Evolutionary conservation across 1,140 invertebrate species (phyloP).

Genomic region (Gonatopus flavifemur): DNA sequence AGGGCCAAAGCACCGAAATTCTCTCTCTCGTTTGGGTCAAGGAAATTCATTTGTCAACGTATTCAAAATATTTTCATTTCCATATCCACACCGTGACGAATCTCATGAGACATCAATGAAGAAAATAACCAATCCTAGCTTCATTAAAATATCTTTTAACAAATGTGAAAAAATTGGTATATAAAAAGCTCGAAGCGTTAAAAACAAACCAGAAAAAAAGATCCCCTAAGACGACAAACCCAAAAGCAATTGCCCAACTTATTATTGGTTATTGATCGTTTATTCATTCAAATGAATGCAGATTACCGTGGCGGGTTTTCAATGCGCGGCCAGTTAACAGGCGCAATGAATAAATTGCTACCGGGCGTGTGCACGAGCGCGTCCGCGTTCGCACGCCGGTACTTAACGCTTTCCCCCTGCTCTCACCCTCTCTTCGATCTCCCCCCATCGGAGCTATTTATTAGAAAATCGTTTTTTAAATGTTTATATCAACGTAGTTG

Average conservation of each 20-base stretch:
- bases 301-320: slow-evolving; percentile 55
- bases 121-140: no score
- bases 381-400: slow-evolving; percentile 50
- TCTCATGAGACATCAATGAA: no score
- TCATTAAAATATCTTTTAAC: no score
- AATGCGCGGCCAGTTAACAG: slow-evolving; percentile 54
- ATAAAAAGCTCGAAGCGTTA: not conserved
- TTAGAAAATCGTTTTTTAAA: no score
- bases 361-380: slow-evolving; percentile 48
- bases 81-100: no score
- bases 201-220: not conserved
- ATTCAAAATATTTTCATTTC: no score
- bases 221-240: slow-evolving; percentile 51
- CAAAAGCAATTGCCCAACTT: slow-evolving; percentile 50
- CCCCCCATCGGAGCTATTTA: no score
- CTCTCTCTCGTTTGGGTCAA: no score
- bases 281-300: slow-evolving; percentile 61
- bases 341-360: slow-evolving; percentile 61
- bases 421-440: not conserved
- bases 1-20: no score
- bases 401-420: slow-evolving; percentile 33
- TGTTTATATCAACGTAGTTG: no score
- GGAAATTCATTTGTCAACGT: no score
- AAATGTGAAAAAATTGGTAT: no score
- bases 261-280: slow-evolving; percentile 60